Base-by-base conservation (phyloP, 2,113 vertebrate species). In the Pangasianodon gigas region DNA sequence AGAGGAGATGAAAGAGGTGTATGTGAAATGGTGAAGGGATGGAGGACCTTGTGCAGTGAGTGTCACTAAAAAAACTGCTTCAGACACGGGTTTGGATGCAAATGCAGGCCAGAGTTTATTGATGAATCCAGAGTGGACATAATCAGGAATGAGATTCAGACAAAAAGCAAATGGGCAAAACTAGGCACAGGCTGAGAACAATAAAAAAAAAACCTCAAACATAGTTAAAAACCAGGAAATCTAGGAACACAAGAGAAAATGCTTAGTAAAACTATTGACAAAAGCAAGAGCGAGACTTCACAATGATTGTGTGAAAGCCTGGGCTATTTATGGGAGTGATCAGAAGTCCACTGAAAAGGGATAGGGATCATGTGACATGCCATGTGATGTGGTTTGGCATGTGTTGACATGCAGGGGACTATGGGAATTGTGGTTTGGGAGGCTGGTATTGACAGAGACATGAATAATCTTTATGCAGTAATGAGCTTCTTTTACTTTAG, bases 11-110 rank as follows among this genome's bases (percentile, higher is more conserved):
- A 88, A 54, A 62, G 46, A 21, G 71, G 3, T 48, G 26, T 56
- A 67, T 67, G n/a, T 51, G 75, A 52, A 85, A 52, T 48, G 83
- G 71, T 71, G 48, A 81, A 48, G 75, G 44, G 44, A 79, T 75
- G 74, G 9, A 75, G 74, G 19, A 67, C 24, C 9, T 65, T 32
- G 11, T 69, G 4, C 65, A 69, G 11, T 69, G 65, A 6, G 2
- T 44, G 21, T 44, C 71, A 37, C 32, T 37, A 37, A 19, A 37
- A 37, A 71, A 71, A 71, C 14, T 65, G 62, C 62, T 29, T 29
- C 26, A 29, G 26, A 65, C 26, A 71, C 67, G 0, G 37, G 16
- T 41, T 21, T 24, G 46, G 13, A n/a, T 80, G 77, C 6, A 48
- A 48, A 80, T 48, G 4, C 11, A 29, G 26, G 13, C 29, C 46